Evolutionary conservation across 2,797 vertebrate species (phyloP).

Genomic region (Danio tinwini): DNA sequence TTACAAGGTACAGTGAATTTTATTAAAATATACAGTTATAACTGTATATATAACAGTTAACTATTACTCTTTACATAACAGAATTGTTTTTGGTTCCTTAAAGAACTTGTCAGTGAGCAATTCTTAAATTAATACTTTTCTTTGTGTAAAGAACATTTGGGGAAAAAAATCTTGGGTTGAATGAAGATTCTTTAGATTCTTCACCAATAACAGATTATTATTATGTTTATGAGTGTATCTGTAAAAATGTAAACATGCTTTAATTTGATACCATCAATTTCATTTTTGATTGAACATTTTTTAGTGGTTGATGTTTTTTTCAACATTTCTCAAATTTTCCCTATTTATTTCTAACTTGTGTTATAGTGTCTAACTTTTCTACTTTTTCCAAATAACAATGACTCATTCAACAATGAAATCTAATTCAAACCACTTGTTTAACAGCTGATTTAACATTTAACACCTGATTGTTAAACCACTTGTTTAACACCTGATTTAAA

Average conservation of each 20-base stretch:
- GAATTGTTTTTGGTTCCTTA: no score
- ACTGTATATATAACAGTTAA: no score
- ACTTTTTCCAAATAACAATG: not conserved
- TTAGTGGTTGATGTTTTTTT: slow-evolving; percentile 11
- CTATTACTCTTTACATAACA: no score
- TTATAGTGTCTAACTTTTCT: not conserved
- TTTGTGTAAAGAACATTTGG: no score
- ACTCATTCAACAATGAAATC: not conserved
- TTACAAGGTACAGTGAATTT: no score
- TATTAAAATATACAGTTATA: no score
- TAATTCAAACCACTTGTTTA: not conserved
- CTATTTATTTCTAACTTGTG: slow-evolving; percentile 1
- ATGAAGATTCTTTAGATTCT: no score
- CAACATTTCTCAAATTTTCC: not conserved
- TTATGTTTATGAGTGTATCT: no score
- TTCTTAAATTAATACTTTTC: no score
- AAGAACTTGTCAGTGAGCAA: no score
- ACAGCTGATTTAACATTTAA: not conserved
- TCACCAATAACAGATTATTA: no score
- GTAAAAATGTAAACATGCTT: not conserved
- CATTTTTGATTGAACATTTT: slow-evolving; percentile 2
- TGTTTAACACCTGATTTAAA: not conserved
- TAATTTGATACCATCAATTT: not conserved
- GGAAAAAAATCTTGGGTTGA: no score
- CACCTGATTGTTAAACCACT: not conserved